These are phyloP conservation scores for Semotilus atromaculatus DNA, from an alignment of 2,797 vertebrate species.

Conservation along the genomic window DNA sequence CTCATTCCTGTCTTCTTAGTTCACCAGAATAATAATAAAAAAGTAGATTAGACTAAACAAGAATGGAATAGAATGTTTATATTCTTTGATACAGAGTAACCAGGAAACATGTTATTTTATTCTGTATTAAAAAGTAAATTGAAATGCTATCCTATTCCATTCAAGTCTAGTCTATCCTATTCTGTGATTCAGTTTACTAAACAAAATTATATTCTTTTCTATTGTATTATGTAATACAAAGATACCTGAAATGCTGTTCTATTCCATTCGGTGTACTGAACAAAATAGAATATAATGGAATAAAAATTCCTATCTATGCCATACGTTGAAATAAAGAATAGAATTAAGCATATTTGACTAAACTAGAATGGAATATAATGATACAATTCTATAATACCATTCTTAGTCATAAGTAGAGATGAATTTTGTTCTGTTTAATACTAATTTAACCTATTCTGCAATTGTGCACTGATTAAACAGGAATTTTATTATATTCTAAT, in stretches of 20 bases:
- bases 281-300: background rate
- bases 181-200: background rate
- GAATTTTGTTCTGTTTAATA: background rate
- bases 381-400: background rate
- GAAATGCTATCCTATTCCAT: background rate
- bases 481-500: background rate
- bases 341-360: background rate
- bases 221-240: background rate
- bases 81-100: background rate
- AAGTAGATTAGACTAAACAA: background rate
- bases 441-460: background rate
- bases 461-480: background rate
- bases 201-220: background rate
- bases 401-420: background rate
- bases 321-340: background rate
- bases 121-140: background rate
- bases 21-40: background rate
- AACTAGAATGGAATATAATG: background rate
- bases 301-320: background rate
- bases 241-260: background rate
- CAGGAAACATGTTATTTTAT: background rate
- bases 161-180: background rate
- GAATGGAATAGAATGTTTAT: background rate
- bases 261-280: background rate
- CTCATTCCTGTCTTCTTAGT: background rate